These are phyloP conservation scores for Rhinichthys klamathensis DNA, from an alignment of 2,113 vertebrate genomes.

Conservation along the genomic window DNA sequence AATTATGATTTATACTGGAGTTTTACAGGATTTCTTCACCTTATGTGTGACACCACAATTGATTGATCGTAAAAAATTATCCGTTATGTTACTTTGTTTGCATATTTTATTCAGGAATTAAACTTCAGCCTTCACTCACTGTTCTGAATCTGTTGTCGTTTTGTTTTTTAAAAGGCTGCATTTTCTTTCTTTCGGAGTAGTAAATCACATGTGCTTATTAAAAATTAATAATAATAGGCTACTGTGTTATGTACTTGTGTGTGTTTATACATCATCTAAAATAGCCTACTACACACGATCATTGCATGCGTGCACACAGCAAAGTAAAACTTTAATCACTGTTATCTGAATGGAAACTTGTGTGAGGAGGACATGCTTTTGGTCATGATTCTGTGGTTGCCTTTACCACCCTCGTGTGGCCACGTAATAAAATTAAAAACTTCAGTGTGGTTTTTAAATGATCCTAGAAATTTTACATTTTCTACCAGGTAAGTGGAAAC, in stretches of 20 bases:
- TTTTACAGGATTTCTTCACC: neutral
- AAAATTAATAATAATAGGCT: neutral
- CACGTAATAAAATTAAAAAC: conserved; percentile 4
- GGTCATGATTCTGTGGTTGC: conserved; percentile 17
- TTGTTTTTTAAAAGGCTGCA: neutral
- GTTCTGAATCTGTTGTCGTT: neutral
- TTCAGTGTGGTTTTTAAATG: neutral
- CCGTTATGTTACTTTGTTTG: neutral
- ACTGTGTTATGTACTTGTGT: neutral
- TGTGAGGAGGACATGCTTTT: conserved; percentile 41
- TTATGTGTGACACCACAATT: too few relatives aligned
- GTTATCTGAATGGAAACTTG: conserved; percentile 5
- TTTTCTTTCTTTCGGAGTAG: neutral
- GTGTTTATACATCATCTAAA: neutral
- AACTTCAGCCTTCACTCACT: neutral
- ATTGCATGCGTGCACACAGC: neutral
- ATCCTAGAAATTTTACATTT: neutral
- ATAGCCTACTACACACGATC: neutral
- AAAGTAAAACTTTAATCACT: neutral
- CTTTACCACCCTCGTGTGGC: conserved; percentile 57
- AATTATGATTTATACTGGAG: neutral
- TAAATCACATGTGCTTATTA: neutral
- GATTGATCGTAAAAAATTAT: neutral
- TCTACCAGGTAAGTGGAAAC: neutral
- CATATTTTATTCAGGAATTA: neutral